phyloP scores from a whole-genome alignment of 1,140 invertebrate species.

The Zophobas morio region DNA sequence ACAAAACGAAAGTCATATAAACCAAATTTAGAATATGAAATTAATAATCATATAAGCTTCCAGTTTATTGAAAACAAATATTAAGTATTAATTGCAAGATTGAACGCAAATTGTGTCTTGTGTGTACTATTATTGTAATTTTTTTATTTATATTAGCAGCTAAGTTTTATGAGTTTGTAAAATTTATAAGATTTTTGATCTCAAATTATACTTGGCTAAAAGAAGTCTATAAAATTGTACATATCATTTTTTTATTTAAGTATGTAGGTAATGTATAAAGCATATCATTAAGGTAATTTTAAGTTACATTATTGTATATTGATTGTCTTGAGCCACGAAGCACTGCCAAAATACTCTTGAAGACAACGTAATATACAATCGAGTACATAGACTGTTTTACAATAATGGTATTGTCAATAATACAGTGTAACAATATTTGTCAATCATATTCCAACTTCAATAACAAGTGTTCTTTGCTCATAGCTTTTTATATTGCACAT shows the following conservation, averaged over 20 bases:
- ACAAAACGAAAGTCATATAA: conserved; percentile 44
- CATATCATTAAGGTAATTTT: conserved; percentile 57
- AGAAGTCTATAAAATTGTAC: conserved; percentile 56
- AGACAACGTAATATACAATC: conserved; percentile 52
- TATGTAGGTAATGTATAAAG: conserved; percentile 51
- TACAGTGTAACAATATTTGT: conserved; percentile 33
- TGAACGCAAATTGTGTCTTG: conserved; percentile 32
- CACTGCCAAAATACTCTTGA: conserved; percentile 63
- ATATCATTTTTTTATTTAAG: conserved; percentile 59
- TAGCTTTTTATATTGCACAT: conserved; percentile 45
- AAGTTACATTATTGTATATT: conserved; percentile 59
- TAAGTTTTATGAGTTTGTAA: conserved; percentile 43
- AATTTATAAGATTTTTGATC: conserved; percentile 20
- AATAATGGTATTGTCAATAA: conserved; percentile 37
- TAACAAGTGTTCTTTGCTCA: conserved; percentile 47
- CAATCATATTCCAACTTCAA: conserved; percentile 34
- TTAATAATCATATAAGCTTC: conserved; percentile 51
- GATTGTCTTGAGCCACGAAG: conserved; percentile 59
- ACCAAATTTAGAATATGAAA: conserved; percentile 52
- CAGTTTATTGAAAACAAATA: conserved; percentile 42
- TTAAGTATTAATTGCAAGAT: conserved; percentile 18
- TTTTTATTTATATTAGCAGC: conserved; percentile 25
- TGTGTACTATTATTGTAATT: conserved; percentile 39
- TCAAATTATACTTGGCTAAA: conserved; percentile 37
- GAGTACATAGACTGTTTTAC: conserved; percentile 44